Evolutionary conservation across 1,140 invertebrate species (phyloP).

Genomic region (Telenomus remus): DNA sequence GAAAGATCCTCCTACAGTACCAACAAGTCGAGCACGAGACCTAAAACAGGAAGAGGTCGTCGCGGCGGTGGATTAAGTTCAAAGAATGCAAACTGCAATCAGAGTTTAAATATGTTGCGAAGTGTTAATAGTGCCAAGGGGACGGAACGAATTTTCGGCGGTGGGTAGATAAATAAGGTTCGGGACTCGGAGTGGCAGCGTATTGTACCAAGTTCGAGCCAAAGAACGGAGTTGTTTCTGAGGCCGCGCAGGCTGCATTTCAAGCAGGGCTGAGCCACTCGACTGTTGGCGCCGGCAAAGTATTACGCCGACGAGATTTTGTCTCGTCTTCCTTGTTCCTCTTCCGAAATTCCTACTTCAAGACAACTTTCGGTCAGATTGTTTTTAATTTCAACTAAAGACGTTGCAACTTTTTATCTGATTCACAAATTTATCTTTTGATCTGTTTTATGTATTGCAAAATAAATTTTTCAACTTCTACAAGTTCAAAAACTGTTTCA

Average conservation of each 20-base stretch:
- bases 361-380: background rate
- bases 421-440: too few species aligned
- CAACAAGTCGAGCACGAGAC: background rate
- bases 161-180: slow-evolving; percentile 55
- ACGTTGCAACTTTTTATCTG: background rate
- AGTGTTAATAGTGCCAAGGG: slow-evolving; percentile 30
- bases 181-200: slow-evolving; percentile 35
- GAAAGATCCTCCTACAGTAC: slow-evolving; percentile 10
- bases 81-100: slow-evolving; percentile 17
- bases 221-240: slow-evolving; percentile 61
- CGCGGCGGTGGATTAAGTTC: background rate
- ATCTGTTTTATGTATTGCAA: too few species aligned
- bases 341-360: slow-evolving; percentile 12
- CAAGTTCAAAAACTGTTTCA: too few species aligned
- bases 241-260: slow-evolving; percentile 62
- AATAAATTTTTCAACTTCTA: too few species aligned
- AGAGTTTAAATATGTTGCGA: slow-evolving; percentile 41
- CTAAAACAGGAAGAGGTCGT: slow-evolving; percentile 11
- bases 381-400: background rate
- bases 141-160: slow-evolving; percentile 19
- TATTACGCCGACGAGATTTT: slow-evolving; percentile 60
- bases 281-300: slow-evolving; percentile 53
- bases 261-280: slow-evolving; percentile 61
- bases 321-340: slow-evolving; percentile 7
- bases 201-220: slow-evolving; percentile 44